phyloP scores from a whole-genome alignment of 2,113 vertebrate genomes.

The Aptenodytes patagonicus region DNA sequence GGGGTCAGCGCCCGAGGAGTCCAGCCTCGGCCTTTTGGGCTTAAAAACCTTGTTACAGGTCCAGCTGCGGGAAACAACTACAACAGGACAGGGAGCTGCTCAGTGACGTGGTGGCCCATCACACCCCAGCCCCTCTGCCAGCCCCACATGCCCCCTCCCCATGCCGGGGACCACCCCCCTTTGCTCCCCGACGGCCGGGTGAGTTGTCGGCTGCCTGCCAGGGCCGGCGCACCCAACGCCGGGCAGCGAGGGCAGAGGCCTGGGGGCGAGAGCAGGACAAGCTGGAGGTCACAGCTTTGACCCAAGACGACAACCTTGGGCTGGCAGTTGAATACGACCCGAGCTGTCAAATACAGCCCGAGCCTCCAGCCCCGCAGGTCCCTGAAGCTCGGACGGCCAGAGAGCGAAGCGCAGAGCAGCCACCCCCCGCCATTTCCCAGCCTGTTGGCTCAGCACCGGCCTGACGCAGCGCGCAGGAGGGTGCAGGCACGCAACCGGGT shows the following conservation, averaged over 20 bases:
- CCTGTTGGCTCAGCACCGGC: neutral
- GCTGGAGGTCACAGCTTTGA: neutral
- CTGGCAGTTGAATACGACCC: neutral
- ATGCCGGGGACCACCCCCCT: neutral
- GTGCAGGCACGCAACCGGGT: rapidly evolving
- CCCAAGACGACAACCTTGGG: neutral
- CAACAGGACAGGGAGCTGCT: neutral
- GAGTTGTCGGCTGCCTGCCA: neutral
- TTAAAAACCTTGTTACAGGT: neutral
- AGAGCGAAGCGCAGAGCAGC: neutral
- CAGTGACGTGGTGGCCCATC: neutral
- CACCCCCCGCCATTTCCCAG: neutral
- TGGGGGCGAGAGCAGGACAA: neutral
- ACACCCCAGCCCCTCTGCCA: neutral
- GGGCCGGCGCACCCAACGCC: rapidly evolving
- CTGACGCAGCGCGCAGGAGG: rapidly evolving
- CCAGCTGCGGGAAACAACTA: neutral
- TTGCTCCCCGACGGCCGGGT: rapidly evolving
- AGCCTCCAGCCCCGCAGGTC: neutral
- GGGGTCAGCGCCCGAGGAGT: neutral
- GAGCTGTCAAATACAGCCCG: neutral
- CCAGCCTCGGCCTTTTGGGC: neutral
- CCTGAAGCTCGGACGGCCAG: neutral
- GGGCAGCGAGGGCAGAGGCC: neutral
- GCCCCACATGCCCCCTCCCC: neutral